A percentile compares a stretch with the other conserved stretches of the same genome.
These are phyloP conservation scores for Turritopsis rubra DNA, from an alignment of 30 jellyfish, hydroid and myxozoan genomes.

Conservation along the genomic window DNA sequence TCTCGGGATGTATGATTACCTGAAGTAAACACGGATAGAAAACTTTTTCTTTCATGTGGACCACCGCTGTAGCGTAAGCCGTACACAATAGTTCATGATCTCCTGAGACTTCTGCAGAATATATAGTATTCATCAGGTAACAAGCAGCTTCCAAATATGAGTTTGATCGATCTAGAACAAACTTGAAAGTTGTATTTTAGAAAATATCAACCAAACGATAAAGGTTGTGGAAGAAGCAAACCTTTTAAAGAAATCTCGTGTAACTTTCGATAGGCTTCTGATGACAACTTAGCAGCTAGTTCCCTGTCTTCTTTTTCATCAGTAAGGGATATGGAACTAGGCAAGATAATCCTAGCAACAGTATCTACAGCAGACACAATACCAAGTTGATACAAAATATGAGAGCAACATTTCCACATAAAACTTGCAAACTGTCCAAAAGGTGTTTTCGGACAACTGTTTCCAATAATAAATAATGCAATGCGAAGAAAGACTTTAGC, in stretches of 20 bases:
- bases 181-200: not conserved
- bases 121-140: slow-evolving; percentile 34
- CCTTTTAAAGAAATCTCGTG: slow-evolving; percentile 39
- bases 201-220: no score
- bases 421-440: slow-evolving; percentile 35
- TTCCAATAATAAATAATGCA: slow-evolving; percentile 39
- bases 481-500: slow-evolving; percentile 32
- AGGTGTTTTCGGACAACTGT: slow-evolving; percentile 38
- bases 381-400: slow-evolving; percentile 38
- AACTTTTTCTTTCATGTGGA: slow-evolving; percentile 37
- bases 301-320: slow-evolving; percentile 25
- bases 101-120: slow-evolving; percentile 43
- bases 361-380: slow-evolving; percentile 30
- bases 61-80: slow-evolving; percentile 36
- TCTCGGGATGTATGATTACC: slow-evolving; percentile 3
- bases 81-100: slow-evolving; percentile 38
- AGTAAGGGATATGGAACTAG: slow-evolving; percentile 8
- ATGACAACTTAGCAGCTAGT: slow-evolving; percentile 29
- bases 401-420: slow-evolving; percentile 39
- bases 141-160: slow-evolving; percentile 37
- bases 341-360: slow-evolving; percentile 27
- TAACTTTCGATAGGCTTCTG: slow-evolving; percentile 31
- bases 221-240: not conserved
- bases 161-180: slow-evolving; percentile 21
- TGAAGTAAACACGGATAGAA: slow-evolving; percentile 28